Base-by-base conservation (phyloP, 1,140 invertebrate genomes). In the Leptinotarsa lineolata region DNA sequence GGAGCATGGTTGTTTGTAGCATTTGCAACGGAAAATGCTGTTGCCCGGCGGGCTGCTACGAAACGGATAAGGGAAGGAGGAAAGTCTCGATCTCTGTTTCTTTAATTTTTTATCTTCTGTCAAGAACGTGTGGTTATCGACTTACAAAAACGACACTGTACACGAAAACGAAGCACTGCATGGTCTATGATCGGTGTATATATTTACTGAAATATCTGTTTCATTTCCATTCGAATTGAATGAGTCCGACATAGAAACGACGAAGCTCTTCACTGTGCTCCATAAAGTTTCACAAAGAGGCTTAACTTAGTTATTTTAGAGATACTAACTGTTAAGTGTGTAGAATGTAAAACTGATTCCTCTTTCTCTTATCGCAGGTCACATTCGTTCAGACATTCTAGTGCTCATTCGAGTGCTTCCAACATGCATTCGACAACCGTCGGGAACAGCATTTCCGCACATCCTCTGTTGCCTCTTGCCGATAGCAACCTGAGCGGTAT, bases 351-450 rank as follows among this genome's bases (percentile, higher is more conserved):
- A 71, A 79, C 75, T 80, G 77, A 81, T 79, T 84, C 83, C 83
- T 85, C 84, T 73, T 83, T 85, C 83, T 82, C 80, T 84, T 84
- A 78, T 80, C 77, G 75, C 80, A 85, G 84, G 84, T 85, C 84
- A 78, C 83, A 83, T 73, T 85, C 84, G 69, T 85, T 85, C 77
- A 81, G 84, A 63, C 84, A 85, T 80, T 82, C 82, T 79, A 84
- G 81, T 76, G 82, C 83, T 72, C 82, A 84, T 78, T 84, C 83
- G 70, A 84, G 82, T 75, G 81, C 81, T 65, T 76, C 74, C 81
- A 83, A 84, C 79, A 80, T 83, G 81, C 82, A 84, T 79, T 77
- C 83, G 72, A 83, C 79, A 73, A 79, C 83, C 68, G 83, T 84
- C 77, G 83, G 83, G 76, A 84, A 84, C 83, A 84, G 83, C 81